Conservation (phyloP, 2,888 invertebrate genomes). For the Ecdyonurus torrentis region DNA sequence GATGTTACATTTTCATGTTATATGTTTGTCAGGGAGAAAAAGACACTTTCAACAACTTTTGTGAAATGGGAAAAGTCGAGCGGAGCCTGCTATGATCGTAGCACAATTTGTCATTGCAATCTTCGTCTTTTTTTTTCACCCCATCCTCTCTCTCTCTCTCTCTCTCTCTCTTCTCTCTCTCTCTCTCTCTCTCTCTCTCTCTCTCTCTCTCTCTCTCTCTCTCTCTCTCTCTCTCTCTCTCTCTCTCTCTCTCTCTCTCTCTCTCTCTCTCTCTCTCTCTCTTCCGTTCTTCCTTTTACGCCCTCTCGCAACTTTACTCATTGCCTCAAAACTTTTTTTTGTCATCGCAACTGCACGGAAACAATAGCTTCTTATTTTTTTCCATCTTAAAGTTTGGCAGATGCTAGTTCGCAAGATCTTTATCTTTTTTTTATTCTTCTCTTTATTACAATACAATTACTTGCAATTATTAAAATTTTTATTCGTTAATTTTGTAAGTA, state of each 20-base stretch:
- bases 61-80: not conserved
- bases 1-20: not conserved
- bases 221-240: not conserved
- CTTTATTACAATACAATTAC: too few relatives aligned
- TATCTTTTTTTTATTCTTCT: too few relatives aligned
- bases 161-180: not conserved
- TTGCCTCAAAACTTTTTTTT: not conserved
- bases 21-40: not conserved
- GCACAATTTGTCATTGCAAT: not conserved
- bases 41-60: not conserved
- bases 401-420: not conserved
- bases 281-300: not conserved
- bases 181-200: not conserved
- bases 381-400: too few relatives aligned
- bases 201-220: not conserved
- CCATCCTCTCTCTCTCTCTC: not conserved
- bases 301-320: not conserved
- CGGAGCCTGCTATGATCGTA: not conserved
- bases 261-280: not conserved
- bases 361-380: too few relatives aligned
- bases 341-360: not conserved
- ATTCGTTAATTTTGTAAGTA: too few relatives aligned
- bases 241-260: not conserved
- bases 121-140: not conserved
- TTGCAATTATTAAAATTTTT: too few relatives aligned